These are phyloP conservation scores for Cetoscarus ocellatus DNA, from an alignment of 2,797 vertebrate species.

Conservation along the genomic window DNA sequence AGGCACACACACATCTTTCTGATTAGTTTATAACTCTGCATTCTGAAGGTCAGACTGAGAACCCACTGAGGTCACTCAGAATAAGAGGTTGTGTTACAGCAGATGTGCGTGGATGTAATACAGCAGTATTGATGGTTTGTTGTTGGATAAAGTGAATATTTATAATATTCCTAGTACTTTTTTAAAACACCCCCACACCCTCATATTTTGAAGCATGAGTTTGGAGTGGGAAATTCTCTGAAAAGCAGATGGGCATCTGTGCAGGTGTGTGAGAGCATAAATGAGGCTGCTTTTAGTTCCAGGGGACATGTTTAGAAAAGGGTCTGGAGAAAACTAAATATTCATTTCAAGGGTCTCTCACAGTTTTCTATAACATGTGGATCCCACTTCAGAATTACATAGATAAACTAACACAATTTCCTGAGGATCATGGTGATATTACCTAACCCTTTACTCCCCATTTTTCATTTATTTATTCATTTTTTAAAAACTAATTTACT, in stretches of 20 bases:
- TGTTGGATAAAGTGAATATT: not conserved
- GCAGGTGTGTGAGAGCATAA: not conserved
- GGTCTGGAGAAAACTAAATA: not conserved
- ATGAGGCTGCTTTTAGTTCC: not conserved
- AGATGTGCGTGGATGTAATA: conserved; percentile 9
- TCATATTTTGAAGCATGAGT: not conserved
- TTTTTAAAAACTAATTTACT: too few species aligned
- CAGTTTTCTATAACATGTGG: too few species aligned
- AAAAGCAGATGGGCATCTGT: not conserved
- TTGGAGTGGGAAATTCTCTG: conserved; percentile 1
- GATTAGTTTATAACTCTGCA: conserved; percentile 23
- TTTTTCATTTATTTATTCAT: too few species aligned
- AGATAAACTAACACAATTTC: too few species aligned
- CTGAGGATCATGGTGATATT: too few species aligned
- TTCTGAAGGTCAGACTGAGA: conserved; percentile 36
- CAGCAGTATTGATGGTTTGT: not conserved
- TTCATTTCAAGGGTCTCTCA: not conserved
- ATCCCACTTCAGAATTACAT: too few species aligned
- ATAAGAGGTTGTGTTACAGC: conserved; percentile 18
- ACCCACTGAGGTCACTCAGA: conserved; percentile 8
- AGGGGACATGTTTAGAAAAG: not conserved
- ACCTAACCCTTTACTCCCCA: too few species aligned
- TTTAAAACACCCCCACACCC: not conserved
- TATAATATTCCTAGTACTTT: not conserved
- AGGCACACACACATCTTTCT: not conserved